A percentile compares a stretch with the other conserved stretches of the same genome.
Conservation (phyloP, 2,888 invertebrate genomes). For the Andricus quercusramuli region DNA sequence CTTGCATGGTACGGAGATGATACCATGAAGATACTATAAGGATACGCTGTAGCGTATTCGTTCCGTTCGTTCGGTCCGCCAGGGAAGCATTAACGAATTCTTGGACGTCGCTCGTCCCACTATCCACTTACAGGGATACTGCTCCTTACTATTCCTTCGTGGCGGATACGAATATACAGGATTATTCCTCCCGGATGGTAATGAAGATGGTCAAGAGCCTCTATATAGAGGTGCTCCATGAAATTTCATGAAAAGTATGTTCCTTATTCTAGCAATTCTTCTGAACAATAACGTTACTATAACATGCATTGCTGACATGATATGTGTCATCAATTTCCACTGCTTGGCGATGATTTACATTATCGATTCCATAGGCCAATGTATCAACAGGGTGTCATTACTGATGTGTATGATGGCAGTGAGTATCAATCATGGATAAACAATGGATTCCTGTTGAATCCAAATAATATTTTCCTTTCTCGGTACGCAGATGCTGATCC, state of each 20-base stretch:
- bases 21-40: no score
- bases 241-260: slow-evolving; percentile 45
- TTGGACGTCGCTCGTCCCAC: no score
- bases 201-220: background rate
- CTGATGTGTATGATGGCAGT: slow-evolving; percentile 46
- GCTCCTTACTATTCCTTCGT: no score
- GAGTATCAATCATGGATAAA: slow-evolving; percentile 45
- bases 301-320: slow-evolving; percentile 37
- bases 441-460: slow-evolving; percentile 46
- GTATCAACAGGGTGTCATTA: slow-evolving; percentile 22
- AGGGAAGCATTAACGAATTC: no score
- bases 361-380: slow-evolving; percentile 43
- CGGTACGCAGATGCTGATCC: slow-evolving; percentile 43
- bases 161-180: no score
- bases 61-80: no score
- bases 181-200: no score
- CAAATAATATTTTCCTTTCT: no score
- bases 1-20: no score
- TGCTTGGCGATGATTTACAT: slow-evolving; percentile 38
- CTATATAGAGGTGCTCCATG: slow-evolving; percentile 35
- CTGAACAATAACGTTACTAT: slow-evolving; percentile 28
- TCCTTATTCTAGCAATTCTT: slow-evolving; percentile 42
- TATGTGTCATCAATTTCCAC: slow-evolving; percentile 37
- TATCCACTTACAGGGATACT: no score
- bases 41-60: no score